These are phyloP conservation scores for Sula dactylatra DNA, from an alignment of 2,113 vertebrate genomes.

Conservation along the genomic window DNA sequence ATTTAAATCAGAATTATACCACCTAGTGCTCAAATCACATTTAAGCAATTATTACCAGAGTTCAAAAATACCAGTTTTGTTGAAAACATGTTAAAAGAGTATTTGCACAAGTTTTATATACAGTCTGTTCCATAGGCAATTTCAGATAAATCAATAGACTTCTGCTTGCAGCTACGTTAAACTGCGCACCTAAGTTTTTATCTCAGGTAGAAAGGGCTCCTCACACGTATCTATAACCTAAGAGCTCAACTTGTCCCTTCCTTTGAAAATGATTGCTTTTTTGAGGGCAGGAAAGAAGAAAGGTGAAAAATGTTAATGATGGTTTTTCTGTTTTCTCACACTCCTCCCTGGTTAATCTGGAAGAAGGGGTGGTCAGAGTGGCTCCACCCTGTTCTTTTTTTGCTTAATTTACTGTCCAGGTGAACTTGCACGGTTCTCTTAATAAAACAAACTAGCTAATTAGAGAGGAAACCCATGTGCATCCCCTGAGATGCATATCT, in stretches of 20 bases:
- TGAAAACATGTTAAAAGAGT: background rate
- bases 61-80: background rate
- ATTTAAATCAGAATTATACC: background rate
- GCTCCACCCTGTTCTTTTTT: background rate
- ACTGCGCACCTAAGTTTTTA: background rate
- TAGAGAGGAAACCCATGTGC: background rate
- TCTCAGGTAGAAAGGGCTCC: background rate
- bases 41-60: background rate
- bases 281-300: background rate
- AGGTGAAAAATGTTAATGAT: background rate
- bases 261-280: background rate
- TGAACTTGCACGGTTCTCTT: background rate
- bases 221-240: background rate
- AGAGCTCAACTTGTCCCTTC: background rate
- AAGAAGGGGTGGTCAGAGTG: background rate
- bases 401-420: background rate
- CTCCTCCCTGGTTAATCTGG: background rate
- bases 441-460: background rate
- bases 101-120: background rate
- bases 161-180: background rate
- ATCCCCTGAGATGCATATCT: no score
- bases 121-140: background rate
- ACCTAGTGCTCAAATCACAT: background rate
- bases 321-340: background rate
- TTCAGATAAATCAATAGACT: background rate